These are phyloP conservation scores for Colletes collaris DNA, from an alignment of 2,888 invertebrate species.

Conservation along the genomic window DNA sequence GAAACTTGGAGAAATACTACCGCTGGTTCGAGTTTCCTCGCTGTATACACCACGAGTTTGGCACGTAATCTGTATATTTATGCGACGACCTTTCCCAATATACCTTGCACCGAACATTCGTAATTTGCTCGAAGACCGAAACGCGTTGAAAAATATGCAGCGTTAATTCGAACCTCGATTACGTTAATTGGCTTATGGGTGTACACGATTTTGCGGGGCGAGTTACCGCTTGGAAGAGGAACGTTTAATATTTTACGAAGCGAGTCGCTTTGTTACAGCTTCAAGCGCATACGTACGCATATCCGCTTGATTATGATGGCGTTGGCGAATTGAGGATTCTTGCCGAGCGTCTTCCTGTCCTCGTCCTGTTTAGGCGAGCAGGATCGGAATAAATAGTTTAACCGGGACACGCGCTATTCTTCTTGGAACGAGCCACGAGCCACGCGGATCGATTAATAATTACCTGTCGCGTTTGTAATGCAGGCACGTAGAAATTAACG, in stretches of 20 bases:
- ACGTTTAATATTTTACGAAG: constrained; percentile 40
- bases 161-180: not conserved
- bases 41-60: no score
- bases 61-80: no score
- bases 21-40: no score
- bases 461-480: constrained; percentile 28
- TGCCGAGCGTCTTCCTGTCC: constrained; percentile 74
- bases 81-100: no score
- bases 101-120: no score
- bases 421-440: constrained; percentile 66
- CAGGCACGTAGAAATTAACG: constrained; percentile 51
- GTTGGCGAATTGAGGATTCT: constrained; percentile 78
- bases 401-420: constrained; percentile 71
- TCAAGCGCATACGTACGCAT: constrained; percentile 37
- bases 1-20: no score
- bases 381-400: constrained; percentile 71
- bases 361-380: constrained; percentile 73
- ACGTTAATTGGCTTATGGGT: not conserved
- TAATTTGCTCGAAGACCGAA: no score
- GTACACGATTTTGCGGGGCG: constrained; percentile 1
- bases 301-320: constrained; percentile 69
- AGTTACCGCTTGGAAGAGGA: not conserved
- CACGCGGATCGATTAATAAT: constrained; percentile 66
- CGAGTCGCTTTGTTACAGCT: constrained; percentile 27
- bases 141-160: no score